Conservation (phyloP, 2,888 invertebrate genomes). For the Euplagia quadripunctaria region DNA sequence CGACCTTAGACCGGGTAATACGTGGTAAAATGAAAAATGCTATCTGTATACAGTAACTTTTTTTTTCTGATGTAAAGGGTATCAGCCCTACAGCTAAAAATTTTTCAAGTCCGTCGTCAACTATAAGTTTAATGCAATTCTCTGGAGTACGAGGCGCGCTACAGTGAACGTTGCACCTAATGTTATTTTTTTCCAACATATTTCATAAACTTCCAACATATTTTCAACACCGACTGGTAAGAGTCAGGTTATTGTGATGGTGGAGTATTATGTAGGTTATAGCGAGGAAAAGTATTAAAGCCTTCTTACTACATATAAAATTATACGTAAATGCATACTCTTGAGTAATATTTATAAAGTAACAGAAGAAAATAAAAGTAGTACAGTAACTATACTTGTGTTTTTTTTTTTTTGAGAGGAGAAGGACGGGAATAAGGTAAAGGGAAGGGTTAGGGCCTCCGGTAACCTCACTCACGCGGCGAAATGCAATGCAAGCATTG, state of each 20-base stretch:
- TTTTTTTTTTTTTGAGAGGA: too few relatives aligned
- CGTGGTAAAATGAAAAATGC: too few relatives aligned
- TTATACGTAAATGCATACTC: too few relatives aligned
- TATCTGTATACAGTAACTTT: too few relatives aligned
- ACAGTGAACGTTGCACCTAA: conserved; percentile 33
- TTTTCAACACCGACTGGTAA: background rate
- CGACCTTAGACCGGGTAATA: too few relatives aligned
- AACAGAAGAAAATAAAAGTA: too few relatives aligned
- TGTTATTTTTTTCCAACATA: background rate
- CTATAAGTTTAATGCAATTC: conserved; percentile 53
- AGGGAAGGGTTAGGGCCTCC: too few relatives aligned
- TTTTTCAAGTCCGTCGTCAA: conserved; percentile 39
- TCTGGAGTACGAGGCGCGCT: conserved; percentile 31
- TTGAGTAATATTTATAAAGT: too few relatives aligned
- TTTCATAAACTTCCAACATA: background rate
- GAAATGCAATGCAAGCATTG: too few relatives aligned
- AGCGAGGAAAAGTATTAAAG: background rate
- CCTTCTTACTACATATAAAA: background rate
- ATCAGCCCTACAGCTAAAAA: conserved; percentile 44
- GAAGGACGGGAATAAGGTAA: too few relatives aligned
- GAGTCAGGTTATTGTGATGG: background rate
- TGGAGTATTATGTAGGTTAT: background rate
- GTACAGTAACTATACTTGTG: too few relatives aligned
- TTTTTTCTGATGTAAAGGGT: background rate
- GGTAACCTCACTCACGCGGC: too few relatives aligned